These are phyloP conservation scores for Psilopogon haemacephalus DNA, from an alignment of 2,113 vertebrate genomes.

Conservation along the genomic window DNA sequence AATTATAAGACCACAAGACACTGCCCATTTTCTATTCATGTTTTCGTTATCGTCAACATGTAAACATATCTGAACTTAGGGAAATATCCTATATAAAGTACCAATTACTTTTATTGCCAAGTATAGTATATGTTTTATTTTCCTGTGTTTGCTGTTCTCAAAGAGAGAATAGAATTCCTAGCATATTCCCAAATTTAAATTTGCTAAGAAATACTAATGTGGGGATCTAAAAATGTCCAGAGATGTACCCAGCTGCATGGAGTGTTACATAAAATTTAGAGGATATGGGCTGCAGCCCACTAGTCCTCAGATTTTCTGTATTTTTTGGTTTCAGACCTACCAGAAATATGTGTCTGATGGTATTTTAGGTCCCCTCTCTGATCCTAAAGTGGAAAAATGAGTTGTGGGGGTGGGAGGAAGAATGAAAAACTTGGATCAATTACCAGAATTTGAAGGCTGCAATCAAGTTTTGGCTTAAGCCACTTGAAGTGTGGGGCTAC, in stretches of 20 bases:
- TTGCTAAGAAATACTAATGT: background rate
- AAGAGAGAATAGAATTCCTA: background rate
- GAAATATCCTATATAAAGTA: background rate
- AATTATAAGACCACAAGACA: conserved; percentile 1
- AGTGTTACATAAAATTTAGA: background rate
- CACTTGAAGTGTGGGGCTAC: background rate
- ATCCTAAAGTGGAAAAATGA: background rate
- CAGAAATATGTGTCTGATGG: background rate
- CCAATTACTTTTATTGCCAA: background rate
- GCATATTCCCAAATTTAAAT: background rate
- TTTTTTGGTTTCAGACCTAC: background rate
- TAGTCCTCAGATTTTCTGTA: background rate
- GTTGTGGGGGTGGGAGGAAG: background rate
- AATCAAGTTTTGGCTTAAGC: background rate
- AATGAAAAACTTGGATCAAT: background rate
- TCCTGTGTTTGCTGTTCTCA: background rate
- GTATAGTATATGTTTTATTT: background rate
- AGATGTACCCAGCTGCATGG: background rate
- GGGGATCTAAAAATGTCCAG: background rate
- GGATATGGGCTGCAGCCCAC: background rate
- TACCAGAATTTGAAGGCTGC: background rate
- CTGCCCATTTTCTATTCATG: background rate
- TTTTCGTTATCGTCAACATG: background rate
- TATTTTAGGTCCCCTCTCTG: conserved; percentile 4
- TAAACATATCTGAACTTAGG: background rate